Conservation (phyloP, 2,113 vertebrate species). For the Poeciliopsis turrubarensis region DNA sequence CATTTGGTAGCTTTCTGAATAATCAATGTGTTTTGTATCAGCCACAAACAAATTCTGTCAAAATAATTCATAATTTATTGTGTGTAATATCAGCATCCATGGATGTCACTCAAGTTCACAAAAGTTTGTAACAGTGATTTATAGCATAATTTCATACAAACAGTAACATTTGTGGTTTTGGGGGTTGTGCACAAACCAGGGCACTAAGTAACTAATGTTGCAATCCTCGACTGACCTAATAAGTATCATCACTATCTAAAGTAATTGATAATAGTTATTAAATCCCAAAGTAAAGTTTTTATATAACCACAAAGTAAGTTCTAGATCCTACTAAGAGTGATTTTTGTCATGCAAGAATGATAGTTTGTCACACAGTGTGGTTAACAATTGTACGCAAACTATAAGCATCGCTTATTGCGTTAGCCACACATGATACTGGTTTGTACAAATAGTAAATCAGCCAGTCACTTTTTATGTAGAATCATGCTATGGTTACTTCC, state of each 20-base stretch:
- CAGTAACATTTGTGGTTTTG: background rate
- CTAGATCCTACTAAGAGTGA: background rate
- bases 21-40: background rate
- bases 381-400: too few relatives aligned
- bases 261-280: background rate
- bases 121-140: background rate
- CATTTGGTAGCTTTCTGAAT: background rate
- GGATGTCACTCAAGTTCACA: background rate
- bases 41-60: too few relatives aligned
- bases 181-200: too few relatives aligned
- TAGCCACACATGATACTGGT: too few relatives aligned
- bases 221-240: too few relatives aligned
- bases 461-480: background rate
- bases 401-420: too few relatives aligned
- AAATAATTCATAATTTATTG: background rate
- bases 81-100: background rate
- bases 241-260: background rate
- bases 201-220: too few relatives aligned
- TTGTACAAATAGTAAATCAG: too few relatives aligned
- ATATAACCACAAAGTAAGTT: background rate
- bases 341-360: background rate
- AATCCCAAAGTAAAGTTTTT: background rate
- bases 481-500: background rate
- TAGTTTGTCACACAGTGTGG: background rate
- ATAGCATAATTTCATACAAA: background rate